Base-by-base conservation (phyloP, 2,888 invertebrate species). In the Dryococelus australis region DNA sequence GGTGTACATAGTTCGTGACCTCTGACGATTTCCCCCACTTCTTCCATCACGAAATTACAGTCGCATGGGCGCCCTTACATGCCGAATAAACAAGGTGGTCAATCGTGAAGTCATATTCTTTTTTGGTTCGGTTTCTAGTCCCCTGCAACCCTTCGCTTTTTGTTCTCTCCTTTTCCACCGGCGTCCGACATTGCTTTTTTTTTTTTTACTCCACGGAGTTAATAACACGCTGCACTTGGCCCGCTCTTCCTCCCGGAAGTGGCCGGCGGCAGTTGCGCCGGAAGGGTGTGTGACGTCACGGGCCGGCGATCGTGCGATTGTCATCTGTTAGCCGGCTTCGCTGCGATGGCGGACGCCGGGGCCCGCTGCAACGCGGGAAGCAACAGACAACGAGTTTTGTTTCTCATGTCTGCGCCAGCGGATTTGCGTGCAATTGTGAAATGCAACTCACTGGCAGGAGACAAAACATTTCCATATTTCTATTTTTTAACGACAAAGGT, bases 231-330 rank as follows among this genome's bases (percentile, higher is more conserved):
- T n/a, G 65, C 65, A 65, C 65, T 65, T 65, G 65, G 65, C n/a
- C n/a, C 65, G 65, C 65, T 65, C 65, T 65, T n/a, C 20, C 65
- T 65, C 65, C 65, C 65, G 65, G 65, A 65, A 65, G 65, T n/a
- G 65, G 1, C 65, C n/a, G 65, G 65, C 65, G 65, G 65, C 65
- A 9, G 65, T 65, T 65, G 65, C 65, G 65, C 65, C 65, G 65
- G 65, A 65, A 65, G 65, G 65, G 65, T n/a, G 65, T 65, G 65
- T 65, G 65, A 65, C 65, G 65, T 65, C 65, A 65, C 65, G 65
- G 65, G 65, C 65, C 65, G 65, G 65, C 65, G 6, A 65, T n/a
- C 65, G 10, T 6, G 65, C 65, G 65, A 65, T 65, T 65, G 65
- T 65, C 65, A 65, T 65, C 65, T 65, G 65, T 65, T 65, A 8